Evolutionary conservation across 2,113 vertebrate genomes (phyloP), one percentile per base, ranked within the genome.

Genomic region (Formicarius rufipectus): DNA sequence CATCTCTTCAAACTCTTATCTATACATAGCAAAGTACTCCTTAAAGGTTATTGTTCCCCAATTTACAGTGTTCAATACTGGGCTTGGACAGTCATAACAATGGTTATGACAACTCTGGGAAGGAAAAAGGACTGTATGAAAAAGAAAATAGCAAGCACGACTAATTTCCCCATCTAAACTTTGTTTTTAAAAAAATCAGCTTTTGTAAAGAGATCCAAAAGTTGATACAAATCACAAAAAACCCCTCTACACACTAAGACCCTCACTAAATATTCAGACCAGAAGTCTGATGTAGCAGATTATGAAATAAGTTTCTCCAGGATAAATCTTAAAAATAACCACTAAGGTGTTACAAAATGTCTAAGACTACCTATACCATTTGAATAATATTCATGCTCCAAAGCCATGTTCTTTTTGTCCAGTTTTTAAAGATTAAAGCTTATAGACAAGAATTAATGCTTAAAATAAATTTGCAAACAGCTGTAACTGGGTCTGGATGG

Each of bases 161-260:
- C 20, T 9, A 42, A 23, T 44, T 84, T 81, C 60, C 10, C 18
- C 21, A 55, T 22, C 2, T n/a, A 50, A 82, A 30, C 0, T 72
- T 30, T 25, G 2, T 23, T 83, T 7, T 24, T 7, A 0, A 40
- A 49, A 63, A 67, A 31, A 12, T 0, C n/a, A 53, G 22, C 21
- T 15, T 62, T 72, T 88, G 28, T 56, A 24, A 89, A 42, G 55
- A 60, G 9, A 81, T 64, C 7, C 30, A 62, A 7, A 55, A 64
- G 19, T 37, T 44, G 27, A 73, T 76, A 77, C 11, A 69, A 56
- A 62, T 31, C 25, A 40, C 10, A 10, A 40, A 31, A 47, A 84
- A 27, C 0, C 1, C 4, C 7, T 15, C 7, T 27, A 53, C 15
- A 28, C 17, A 11, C 7, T 31, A 59, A 75, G 25, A 52, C 6